Percentiles rank a stretch among this genome's conserved stretches.
Conservation (phyloP, 2,113 vertebrate genomes). For the Sarotherodon lohbergeri region DNA sequence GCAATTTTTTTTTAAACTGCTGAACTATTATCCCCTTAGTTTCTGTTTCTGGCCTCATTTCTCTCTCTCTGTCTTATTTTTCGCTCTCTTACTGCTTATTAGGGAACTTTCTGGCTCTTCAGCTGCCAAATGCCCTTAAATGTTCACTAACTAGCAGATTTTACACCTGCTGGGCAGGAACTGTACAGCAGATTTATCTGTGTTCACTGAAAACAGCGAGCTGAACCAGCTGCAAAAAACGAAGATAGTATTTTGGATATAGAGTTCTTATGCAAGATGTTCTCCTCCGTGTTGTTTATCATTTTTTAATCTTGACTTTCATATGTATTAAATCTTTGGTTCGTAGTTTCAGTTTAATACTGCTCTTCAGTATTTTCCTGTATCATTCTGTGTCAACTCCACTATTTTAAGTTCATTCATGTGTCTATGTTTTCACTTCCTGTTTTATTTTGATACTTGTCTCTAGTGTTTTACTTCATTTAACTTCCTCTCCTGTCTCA, state of each 20-base stretch:
- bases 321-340: not conserved
- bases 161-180: not conserved
- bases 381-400: not conserved
- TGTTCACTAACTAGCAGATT: not conserved
- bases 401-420: not conserved
- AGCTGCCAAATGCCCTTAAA: not conserved
- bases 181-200: not conserved
- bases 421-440: not conserved
- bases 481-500: not conserved
- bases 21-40: not conserved
- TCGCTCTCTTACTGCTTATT: not conserved
- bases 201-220: not conserved
- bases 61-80: not conserved
- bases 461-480: not conserved
- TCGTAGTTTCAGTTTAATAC: not conserved
- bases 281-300: not conserved
- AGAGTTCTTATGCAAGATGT: not conserved
- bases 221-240: not conserved
- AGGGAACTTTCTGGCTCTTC: not conserved
- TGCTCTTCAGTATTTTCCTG: not conserved
- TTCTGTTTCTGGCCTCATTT: not conserved
- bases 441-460: not conserved
- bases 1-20: not conserved
- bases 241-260: not conserved
- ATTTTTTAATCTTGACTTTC: not conserved